A percentile compares a stretch with the other conserved stretches of the same genome.
These are phyloP conservation scores for Episyrphus balteatus DNA, from an alignment of 1,140 invertebrate genomes.

Conservation along the genomic window DNA sequence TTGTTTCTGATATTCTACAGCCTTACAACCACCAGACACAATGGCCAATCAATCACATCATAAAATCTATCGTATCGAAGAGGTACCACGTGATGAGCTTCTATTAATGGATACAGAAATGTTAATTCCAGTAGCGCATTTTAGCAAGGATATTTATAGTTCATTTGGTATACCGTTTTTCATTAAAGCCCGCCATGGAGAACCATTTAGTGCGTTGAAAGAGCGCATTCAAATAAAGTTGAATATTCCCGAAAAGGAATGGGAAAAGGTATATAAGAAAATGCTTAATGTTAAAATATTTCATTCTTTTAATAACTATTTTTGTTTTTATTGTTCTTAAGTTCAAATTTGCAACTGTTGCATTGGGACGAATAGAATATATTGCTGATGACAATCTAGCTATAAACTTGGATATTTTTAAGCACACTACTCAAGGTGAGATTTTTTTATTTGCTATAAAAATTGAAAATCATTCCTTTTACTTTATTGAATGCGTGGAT, in stretches of 20 bases:
- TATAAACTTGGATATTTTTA: background rate
- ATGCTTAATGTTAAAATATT: too few relatives aligned
- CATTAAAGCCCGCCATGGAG: conserved; percentile 78
- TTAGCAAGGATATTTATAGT: conserved; percentile 86
- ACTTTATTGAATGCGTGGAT: too few relatives aligned
- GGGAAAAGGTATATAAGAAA: conserved; percentile 57
- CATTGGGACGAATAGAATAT: conserved; percentile 71
- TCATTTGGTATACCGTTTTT: conserved; percentile 95
- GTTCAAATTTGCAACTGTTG: conserved; percentile 86
- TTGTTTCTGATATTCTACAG: too few relatives aligned
- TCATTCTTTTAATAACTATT: too few relatives aligned
- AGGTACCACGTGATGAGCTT: conserved; percentile 79
- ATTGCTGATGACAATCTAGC: background rate
- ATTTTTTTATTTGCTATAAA: background rate
- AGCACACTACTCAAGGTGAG: background rate
- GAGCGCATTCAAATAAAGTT: conserved; percentile 83
- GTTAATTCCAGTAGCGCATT: conserved; percentile 88
- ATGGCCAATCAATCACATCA: conserved; percentile 35
- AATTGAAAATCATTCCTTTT: too few relatives aligned
- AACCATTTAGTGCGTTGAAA: conserved; percentile 73
- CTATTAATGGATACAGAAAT: conserved; percentile 66
- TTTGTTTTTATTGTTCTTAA: background rate
- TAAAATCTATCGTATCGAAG: conserved; percentile 67
- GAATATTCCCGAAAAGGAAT: conserved; percentile 91
- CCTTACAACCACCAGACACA: background rate